Evolutionary conservation across 2,888 invertebrate genomes (phyloP).

Genomic region (Coelogynopora nodosa): DNA sequence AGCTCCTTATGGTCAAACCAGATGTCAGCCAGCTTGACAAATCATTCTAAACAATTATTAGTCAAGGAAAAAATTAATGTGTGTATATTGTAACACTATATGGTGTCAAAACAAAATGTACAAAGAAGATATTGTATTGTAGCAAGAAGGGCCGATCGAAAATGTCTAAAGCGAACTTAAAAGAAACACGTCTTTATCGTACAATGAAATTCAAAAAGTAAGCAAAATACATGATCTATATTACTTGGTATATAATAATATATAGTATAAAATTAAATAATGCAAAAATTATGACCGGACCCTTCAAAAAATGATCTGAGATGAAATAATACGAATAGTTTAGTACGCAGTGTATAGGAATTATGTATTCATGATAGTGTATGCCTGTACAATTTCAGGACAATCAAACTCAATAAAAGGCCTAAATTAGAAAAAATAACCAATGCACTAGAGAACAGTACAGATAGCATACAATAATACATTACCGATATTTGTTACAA

Average conservation of each 20-base stretch:
- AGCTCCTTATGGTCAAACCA: too few relatives aligned
- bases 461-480: too few relatives aligned
- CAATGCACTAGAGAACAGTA: background rate
- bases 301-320: too few relatives aligned
- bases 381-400: background rate
- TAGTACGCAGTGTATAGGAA: too few relatives aligned
- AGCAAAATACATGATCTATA: background rate
- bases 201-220: background rate
- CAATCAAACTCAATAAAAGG: background rate
- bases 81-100: background rate
- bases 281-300: background rate
- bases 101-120: background rate
- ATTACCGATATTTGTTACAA: too few relatives aligned
- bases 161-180: background rate
- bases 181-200: background rate
- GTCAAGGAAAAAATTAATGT: background rate
- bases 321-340: background rate
- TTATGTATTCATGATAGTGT: too few relatives aligned
- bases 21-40: background rate
- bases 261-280: background rate
- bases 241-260: background rate
- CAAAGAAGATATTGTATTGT: background rate
- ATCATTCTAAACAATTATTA: background rate
- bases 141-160: background rate
- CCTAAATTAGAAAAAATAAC: conserved; percentile 6